Evolutionary conservation across 2,888 invertebrate genomes (phyloP).

Genomic region (Pegoplata infirma): DNA sequence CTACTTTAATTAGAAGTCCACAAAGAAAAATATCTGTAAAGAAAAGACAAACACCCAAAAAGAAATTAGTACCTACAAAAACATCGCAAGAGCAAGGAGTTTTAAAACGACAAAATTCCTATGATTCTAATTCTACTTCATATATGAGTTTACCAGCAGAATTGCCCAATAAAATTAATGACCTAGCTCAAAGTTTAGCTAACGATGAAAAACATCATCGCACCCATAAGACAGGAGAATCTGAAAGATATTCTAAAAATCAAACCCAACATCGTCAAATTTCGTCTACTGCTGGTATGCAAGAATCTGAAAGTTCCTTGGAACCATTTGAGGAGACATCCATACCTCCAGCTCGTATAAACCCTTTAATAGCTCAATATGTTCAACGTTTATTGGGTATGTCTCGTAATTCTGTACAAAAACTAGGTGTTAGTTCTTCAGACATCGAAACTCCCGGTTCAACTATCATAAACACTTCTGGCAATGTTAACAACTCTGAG

Average conservation of each 20-base stretch:
- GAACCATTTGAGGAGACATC: not conserved
- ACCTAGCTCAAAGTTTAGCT: conserved; percentile 28
- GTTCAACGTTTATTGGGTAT: conserved; percentile 79
- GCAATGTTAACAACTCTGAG: conserved; percentile 70
- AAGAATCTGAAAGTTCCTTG: conserved; percentile 18
- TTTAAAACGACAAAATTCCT: conserved; percentile 64
- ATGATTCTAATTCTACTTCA: conserved; percentile 72
- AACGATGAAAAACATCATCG: not conserved
- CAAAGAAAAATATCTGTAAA: conserved; percentile 11
- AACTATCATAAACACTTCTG: conserved; percentile 78
- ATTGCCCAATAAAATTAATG: conserved; percentile 49
- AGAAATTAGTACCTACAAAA: conserved; percentile 7
- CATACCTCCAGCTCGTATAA: conserved; percentile 57
- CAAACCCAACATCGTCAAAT: not conserved
- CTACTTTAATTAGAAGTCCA: conserved; percentile 61
- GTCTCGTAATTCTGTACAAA: conserved; percentile 79
- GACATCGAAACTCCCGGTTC: conserved; percentile 79
- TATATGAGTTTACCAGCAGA: conserved; percentile 72
- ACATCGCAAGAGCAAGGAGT: not conserved
- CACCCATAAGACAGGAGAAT: not conserved
- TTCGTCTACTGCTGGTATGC: not conserved
- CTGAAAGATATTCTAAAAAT: not conserved
- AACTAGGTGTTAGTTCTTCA: conserved; percentile 78
- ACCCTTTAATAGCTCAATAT: conserved; percentile 78
- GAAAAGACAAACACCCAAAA: conserved; percentile 42